Percentiles rank a stretch among this genome's conserved stretches.
Evolutionary conservation across 2,113 vertebrate genomes (phyloP).

Genomic region (Leptobrachium ailaonicum): DNA sequence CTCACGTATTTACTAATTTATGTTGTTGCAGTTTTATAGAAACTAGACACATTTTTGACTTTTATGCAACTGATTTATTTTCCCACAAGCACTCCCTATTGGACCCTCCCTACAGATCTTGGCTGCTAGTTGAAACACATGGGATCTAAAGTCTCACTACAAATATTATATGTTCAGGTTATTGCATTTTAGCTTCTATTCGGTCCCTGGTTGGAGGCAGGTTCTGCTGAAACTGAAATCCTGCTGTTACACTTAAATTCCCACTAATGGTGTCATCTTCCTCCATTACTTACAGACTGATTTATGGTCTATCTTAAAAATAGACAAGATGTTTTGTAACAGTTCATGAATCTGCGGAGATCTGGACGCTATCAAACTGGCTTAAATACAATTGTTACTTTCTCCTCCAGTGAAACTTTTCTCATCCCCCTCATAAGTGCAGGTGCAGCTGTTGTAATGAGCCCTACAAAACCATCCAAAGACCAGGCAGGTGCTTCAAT

Average conservation of each 20-base stretch:
- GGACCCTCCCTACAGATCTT: background rate
- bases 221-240: slow-evolving; percentile 29
- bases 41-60: slow-evolving; percentile 32
- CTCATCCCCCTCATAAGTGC: slow-evolving; percentile 35
- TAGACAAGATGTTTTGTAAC: slow-evolving; percentile 49
- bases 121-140: slow-evolving; percentile 33
- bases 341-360: slow-evolving; percentile 44
- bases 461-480: slow-evolving; percentile 33
- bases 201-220: slow-evolving; percentile 1
- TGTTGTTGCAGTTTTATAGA: slow-evolving; percentile 10
- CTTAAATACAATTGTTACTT: slow-evolving; percentile 51
- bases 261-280: slow-evolving; percentile 49
- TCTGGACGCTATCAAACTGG: slow-evolving; percentile 45
- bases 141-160: slow-evolving; percentile 19
- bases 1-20: slow-evolving; percentile 24
- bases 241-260: slow-evolving; percentile 32
- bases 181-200: slow-evolving; percentile 17
- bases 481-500: slow-evolving; percentile 35
- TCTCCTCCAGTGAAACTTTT: slow-evolving; percentile 41
- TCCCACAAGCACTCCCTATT: slow-evolving; percentile 10
- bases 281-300: slow-evolving; percentile 43
- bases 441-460: slow-evolving; percentile 48
- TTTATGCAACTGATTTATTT: slow-evolving; percentile 40
- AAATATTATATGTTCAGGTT: background rate
- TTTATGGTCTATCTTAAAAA: slow-evolving; percentile 49